Conservation (phyloP, 2,113 vertebrate genomes). For the Lanius ludovicianus region DNA sequence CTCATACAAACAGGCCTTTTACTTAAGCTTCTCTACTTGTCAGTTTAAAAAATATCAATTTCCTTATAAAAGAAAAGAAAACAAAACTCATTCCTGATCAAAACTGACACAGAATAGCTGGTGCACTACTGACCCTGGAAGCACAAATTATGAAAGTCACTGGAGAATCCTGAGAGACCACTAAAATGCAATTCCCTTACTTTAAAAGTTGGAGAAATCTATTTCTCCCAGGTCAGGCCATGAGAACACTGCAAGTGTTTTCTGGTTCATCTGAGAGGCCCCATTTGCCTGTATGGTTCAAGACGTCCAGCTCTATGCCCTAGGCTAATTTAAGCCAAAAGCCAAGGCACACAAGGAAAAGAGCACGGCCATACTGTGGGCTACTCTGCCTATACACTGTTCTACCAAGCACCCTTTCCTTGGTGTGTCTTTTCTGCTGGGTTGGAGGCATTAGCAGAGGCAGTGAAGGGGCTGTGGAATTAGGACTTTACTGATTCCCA, state of each 20-base stretch:
- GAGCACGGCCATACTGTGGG: accelerated
- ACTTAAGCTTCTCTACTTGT: not conserved
- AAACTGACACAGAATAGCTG: not conserved
- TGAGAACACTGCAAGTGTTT: not conserved
- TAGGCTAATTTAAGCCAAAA: not conserved
- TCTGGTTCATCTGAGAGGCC: not conserved
- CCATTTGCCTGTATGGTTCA: accelerated
- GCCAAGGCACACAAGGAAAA: accelerated
- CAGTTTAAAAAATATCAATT: not conserved
- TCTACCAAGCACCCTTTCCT: not conserved
- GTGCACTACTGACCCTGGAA: not conserved
- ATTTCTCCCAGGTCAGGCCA: not conserved
- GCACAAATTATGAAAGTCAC: not conserved
- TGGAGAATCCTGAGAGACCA: not conserved
- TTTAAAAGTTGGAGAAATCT: not conserved
- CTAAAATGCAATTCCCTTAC: not conserved
- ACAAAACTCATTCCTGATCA: not conserved
- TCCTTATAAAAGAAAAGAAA: not conserved
- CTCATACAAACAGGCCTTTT: not conserved
- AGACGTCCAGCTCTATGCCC: accelerated
- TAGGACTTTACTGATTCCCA: not conserved
- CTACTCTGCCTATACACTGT: not conserved
- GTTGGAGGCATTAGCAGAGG: accelerated
- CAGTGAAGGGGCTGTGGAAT: accelerated
- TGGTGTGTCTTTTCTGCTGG: not conserved